Percentiles rank a stretch among this genome's conserved stretches.
Conservation (phyloP, 2,797 vertebrate species). For the Argya squamiceps region DNA sequence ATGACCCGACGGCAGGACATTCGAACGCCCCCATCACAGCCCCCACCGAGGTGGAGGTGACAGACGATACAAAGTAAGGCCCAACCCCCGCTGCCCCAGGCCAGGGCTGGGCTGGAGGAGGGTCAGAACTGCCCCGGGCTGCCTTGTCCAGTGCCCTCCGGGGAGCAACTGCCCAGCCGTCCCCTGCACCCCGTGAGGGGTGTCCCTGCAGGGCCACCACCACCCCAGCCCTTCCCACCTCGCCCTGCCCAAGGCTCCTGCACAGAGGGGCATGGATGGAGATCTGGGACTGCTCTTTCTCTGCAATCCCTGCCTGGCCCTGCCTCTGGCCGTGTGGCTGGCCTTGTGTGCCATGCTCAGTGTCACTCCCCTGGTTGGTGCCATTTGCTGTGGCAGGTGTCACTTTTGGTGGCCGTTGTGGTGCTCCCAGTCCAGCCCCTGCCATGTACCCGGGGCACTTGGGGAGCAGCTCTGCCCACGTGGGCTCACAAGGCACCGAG, state of each 20-base stretch:
- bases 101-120: accelerated
- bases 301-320: not conserved
- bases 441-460: accelerated
- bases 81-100: accelerated
- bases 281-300: not conserved
- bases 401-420: accelerated
- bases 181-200: accelerated
- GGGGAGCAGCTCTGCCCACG: accelerated
- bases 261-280: accelerated
- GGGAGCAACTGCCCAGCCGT: not conserved
- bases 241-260: accelerated
- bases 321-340: accelerated
- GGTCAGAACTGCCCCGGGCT: accelerated
- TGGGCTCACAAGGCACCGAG: not conserved
- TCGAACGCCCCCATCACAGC: constrained; percentile 97
- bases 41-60: constrained; percentile 93
- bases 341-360: accelerated
- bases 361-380: not conserved
- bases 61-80: constrained; percentile 95
- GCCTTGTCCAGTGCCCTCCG: accelerated
- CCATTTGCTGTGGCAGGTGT: not conserved
- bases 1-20: constrained; percentile 94
- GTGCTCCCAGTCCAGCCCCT: not conserved
- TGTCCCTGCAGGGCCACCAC: not conserved
- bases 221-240: not conserved